Conservation (phyloP, 2,113 vertebrate genomes). For the Thunnus maccoyii region DNA sequence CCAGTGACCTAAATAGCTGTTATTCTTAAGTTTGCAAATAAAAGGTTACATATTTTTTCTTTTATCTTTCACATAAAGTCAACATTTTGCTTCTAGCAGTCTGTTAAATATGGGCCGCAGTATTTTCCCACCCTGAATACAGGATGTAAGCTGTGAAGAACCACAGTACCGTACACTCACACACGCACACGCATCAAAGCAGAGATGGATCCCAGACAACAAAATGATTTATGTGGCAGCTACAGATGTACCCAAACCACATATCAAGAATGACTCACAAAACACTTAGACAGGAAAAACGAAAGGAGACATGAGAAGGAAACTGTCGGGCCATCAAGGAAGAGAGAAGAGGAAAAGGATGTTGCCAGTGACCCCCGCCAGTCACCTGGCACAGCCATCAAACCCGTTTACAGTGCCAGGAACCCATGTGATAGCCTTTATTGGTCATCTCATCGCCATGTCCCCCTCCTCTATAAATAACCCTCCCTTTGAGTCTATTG, state of each 20-base stretch:
- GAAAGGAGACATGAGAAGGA: conserved; percentile 50
- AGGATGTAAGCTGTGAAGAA: conserved; percentile 5
- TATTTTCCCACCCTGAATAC: neutral
- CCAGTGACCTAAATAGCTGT: no score
- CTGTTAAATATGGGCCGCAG: neutral
- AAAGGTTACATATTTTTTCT: neutral
- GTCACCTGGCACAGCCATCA: conserved; percentile 69
- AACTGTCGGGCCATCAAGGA: conserved; percentile 48
- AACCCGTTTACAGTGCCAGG: conserved; percentile 48
- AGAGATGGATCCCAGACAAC: conserved; percentile 41
- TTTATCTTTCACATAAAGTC: neutral
- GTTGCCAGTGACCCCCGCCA: conserved; percentile 43
- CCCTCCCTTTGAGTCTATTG: conserved; percentile 65
- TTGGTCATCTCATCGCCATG: conserved; percentile 50
- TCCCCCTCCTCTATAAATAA: conserved; percentile 68
- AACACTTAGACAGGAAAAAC: conserved; percentile 49
- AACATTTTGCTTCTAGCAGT: no score
- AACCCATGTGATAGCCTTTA: conserved; percentile 52
- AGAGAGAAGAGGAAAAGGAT: conserved; percentile 68
- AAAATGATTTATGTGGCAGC: conserved; percentile 48
- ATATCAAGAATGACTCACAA: conserved; percentile 48
- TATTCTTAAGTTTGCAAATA: neutral
- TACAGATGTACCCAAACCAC: conserved; percentile 47
- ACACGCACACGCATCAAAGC: neutral
- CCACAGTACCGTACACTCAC: neutral